phyloP scores from a whole-genome alignment of 2,888 invertebrate species.

The Dromius quadrimaculatus region DNA sequence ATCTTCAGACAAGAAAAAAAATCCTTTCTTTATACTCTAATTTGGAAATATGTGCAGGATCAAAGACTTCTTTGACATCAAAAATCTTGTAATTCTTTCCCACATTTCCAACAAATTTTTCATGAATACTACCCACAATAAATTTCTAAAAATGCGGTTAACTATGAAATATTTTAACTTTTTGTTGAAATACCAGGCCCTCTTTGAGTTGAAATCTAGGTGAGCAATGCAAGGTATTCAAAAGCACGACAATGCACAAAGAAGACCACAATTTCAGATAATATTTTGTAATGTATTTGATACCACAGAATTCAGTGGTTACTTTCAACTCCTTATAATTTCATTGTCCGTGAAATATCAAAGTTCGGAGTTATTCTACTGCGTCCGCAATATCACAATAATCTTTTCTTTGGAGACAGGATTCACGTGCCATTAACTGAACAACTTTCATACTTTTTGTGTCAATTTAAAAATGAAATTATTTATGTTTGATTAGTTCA shows the following conservation, averaged over 20 bases:
- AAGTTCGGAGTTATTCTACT: constrained; percentile 13
- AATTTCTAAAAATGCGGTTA: not conserved
- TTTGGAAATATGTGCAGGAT: too few relatives aligned
- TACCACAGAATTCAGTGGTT: constrained; percentile 22
- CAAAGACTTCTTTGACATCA: too few relatives aligned
- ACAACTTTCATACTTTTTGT: not conserved
- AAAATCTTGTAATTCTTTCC: too few relatives aligned
- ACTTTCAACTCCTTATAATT: constrained; percentile 22
- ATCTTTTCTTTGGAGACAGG: constrained; percentile 5
- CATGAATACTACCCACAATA: not conserved
- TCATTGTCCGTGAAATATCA: constrained; percentile 25
- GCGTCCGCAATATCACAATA: constrained; percentile 22
- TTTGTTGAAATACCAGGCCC: not conserved
- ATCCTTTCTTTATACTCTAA: too few relatives aligned
- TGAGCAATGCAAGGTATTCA: constrained; percentile 7
- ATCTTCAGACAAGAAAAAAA: too few relatives aligned
- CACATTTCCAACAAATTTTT: not conserved
- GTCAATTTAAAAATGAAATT: not conserved
- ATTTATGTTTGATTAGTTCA: too few relatives aligned
- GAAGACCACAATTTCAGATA: constrained; percentile 31
- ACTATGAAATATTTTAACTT: not conserved
- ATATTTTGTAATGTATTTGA: constrained; percentile 28
- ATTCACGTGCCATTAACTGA: not conserved
- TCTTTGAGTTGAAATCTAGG: constrained; percentile 1
- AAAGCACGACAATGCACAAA: constrained; percentile 21